Evolutionary conservation across 2,888 invertebrate genomes (phyloP), one percentile per base, ranked within the genome.

Genomic region (Parochlus steinenii): DNA sequence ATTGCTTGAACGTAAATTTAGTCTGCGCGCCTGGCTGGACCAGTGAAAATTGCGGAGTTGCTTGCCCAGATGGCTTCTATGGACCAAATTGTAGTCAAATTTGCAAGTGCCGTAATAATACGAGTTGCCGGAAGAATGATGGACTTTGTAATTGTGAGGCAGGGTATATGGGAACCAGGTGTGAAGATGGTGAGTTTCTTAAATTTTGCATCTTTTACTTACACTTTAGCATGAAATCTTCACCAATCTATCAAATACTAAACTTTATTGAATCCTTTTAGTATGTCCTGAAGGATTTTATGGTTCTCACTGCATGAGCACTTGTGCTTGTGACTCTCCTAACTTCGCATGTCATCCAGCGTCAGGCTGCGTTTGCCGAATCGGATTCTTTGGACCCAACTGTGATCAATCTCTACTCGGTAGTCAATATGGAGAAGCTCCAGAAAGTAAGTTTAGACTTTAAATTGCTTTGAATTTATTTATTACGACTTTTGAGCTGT

Each of bases 21-120:
- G n/a, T n/a, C n/a, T 92, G 90, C 53, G 64, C 76, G 47, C 80
- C 87, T 1, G 92, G 92, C 1, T 92, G 89, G 87, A 73, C 70
- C 10, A 89, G 89, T 0, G 51, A 62, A 40, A 63, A 61, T 40
- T 90, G 90, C 55, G 67, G 69, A 31, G 67, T 61, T 42, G 67
- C 74, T 0, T 83, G 82, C 46, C 66, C 68, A 1, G 53, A 65
- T 33, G 82, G 82, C 28, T 75, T 68, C 44, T 89, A 76, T 60
- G 89, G 89, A 12, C 67, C 73, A 41, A 78, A 74, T 46, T 89
- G 89, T 58, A 69, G 71, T 36, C 83, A 86, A 56, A 71, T 71
- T 35, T 90, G 89, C 51, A 78, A 80, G 50, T 89, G 89, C 52
- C 68, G 71, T 42, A 72, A 77, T 51, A 71, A 67, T 48, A 78